Base-by-base conservation (phyloP, 2,888 invertebrate species). In the Dryocosmus kuriphilus region DNA sequence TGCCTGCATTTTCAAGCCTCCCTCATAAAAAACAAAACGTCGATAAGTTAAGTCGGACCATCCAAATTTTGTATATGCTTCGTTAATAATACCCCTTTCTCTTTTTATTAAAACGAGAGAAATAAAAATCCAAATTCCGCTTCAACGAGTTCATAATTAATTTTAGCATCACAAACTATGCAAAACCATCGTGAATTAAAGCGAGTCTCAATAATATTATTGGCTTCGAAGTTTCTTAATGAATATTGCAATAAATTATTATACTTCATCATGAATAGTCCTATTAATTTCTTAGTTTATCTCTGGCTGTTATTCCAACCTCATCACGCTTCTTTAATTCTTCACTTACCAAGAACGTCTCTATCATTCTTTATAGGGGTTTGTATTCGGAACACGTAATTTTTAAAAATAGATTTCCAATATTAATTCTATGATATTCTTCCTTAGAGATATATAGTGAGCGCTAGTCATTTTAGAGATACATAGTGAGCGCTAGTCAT, bases 241-340 rank as follows among this genome's bases (percentile, higher is more conserved):
- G n/a, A 51, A 71, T 30, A 51, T 30, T 71, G 11, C 30, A 30
- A 30, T 30, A 41, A 71, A 71, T 71, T 67, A 67, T 67, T 46
- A 41, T 51, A 51, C 71, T 71, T 71, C 9, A 30, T 24, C 9
- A 19, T 71, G 51, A 71, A 51, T 71, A 67, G 41, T 67, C 46
- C 27, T 67, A 46, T 46, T 30, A 71, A 51, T 46, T 46, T 51
- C 46, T 46, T 30, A 51, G 71, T 51, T 38, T 71, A 71, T 71
- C 51, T 51, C 46, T 30, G 51, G 30, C 19, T 71, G 71, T 71
- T 71, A 71, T 71, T 71, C n/a, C 71, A 71, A 71, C 71, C 71
- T 51, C 30, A 71, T 71, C 51, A 71, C 46, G 71, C 71, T 30
- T 51, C 71, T 71, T 71, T 51, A 71, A 46, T 51, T 71, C 71